A percentile compares a stretch with the other conserved stretches of the same genome.
phyloP scores from a whole-genome alignment of 2,888 invertebrate genomes.

The Drosophila lacicola region DNA sequence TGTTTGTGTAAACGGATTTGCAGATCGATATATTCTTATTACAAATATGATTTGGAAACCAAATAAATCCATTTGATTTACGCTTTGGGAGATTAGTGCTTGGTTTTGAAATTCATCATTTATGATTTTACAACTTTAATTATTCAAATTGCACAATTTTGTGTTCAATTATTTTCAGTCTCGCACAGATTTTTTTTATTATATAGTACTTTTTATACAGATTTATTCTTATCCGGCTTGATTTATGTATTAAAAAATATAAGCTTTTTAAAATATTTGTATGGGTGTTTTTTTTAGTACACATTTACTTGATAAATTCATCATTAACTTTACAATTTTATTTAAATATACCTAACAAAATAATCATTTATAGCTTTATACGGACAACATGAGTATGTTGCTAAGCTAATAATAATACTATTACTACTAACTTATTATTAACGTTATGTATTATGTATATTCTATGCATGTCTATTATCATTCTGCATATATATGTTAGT shows the following conservation, averaged over 20 bases:
- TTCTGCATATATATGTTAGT: conserved; percentile 19
- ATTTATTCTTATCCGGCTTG: conserved; percentile 44
- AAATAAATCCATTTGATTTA: conserved; percentile 51
- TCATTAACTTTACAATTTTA: conserved; percentile 66
- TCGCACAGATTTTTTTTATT: conserved; percentile 64
- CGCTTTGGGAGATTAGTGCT: conserved; percentile 48
- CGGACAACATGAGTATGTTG: conserved; percentile 57
- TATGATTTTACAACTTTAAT: conserved; percentile 39
- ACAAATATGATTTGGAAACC: conserved; percentile 25
- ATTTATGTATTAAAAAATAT: conserved; percentile 65
- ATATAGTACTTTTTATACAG: conserved; percentile 45
- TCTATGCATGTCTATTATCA: conserved; percentile 24
- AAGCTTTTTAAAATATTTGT: conserved; percentile 65
- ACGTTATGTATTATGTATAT: conserved; percentile 14
- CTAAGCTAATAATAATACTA: conserved; percentile 63
- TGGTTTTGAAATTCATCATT: conserved; percentile 42
- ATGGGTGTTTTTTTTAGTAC: conserved; percentile 61
- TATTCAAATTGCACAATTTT: conserved; percentile 61
- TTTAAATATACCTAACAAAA: conserved; percentile 74
- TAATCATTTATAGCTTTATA: conserved; percentile 52
- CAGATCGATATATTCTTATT: conserved; percentile 27
- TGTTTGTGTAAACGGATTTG: conserved; percentile 41
- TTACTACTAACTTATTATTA: conserved; percentile 68
- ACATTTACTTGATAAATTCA: conserved; percentile 75
- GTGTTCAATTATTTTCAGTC: conserved; percentile 70